Evolutionary conservation across 2,888 invertebrate genomes (phyloP), one percentile per base, ranked within the genome.

Genomic region (Dysmachus trigonus): DNA sequence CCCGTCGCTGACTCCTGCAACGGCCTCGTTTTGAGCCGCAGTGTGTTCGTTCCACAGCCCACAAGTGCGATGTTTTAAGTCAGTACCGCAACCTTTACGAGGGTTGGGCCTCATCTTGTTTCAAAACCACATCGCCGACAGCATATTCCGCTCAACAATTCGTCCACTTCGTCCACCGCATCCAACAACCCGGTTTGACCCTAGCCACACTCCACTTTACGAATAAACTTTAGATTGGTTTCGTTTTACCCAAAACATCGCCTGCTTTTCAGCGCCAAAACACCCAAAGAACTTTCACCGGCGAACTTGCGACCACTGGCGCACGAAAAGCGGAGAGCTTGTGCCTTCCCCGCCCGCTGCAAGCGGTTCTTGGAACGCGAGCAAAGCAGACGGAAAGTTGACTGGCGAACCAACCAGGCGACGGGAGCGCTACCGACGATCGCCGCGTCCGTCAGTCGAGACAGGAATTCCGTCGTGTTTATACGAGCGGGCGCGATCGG

Each of bases 381-480:
- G 62, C 18, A 62, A 62, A 18, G 62, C 27, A 62, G 22, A 62
- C 10, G 2, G 2, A 62, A 62, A 47, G 47, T 47, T 47, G 47
- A 47, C 47, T 47, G 47, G 47, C 18, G 33, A 33, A 35, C 30
- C 30, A 22, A 47, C 22, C 41, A 79, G 27, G 15, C 79, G 47
- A 79, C 79, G 79, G 27, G 47, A 72, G 86, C 86, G 86, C 86
- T 71, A 33, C n/a, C 62, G 4, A 18, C 33, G 85, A 85, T 85
- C 85, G n/a, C 74, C 73, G 86, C 86, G 86, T 85, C 86, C 79
- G 81, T 86, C 81, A 79, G 79, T 79, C 27, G 79, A 79, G 79
- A n/a, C 47, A 31, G 47, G 51, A 30, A 51, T 41, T 47, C n/a
- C 51, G 79, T 47, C 5, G 79, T 79, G 79, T 47, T 47, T 47